Percentiles rank a stretch among this genome's conserved stretches.
phyloP scores from a whole-genome alignment of 2,113 vertebrate genomes.

The Crypturellus undulatus region DNA sequence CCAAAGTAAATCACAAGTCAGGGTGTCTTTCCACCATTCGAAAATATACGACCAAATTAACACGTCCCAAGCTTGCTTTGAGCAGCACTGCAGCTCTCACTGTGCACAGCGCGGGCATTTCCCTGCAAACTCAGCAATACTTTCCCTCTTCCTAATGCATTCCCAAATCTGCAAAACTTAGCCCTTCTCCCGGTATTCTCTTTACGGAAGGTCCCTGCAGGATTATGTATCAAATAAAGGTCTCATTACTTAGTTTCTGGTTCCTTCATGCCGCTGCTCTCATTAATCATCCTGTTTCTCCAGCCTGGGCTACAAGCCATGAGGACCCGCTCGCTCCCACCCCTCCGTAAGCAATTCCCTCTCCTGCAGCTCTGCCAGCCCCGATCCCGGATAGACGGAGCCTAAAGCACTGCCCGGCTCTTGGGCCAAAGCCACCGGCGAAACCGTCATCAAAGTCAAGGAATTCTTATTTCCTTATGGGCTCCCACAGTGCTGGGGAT shows the following conservation, averaged over 20 bases:
- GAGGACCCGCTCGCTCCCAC: fast-evolving
- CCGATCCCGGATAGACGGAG: background rate
- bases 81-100: background rate
- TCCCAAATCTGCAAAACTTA: constrained; percentile 28
- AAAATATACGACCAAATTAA: constrained; percentile 56
- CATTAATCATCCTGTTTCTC: constrained; percentile 57
- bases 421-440: background rate
- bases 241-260: constrained; percentile 62
- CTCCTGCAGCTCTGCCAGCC: background rate
- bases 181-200: constrained; percentile 25
- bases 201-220: constrained; percentile 49
- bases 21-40: background rate
- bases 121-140: constrained; percentile 56
- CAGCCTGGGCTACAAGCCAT: background rate
- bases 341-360: background rate
- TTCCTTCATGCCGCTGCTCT: constrained; percentile 21
- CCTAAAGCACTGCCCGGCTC: background rate
- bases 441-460: too few relatives aligned
- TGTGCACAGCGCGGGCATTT: background rate
- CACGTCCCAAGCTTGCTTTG: background rate
- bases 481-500: fast-evolving
- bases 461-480: too few relatives aligned
- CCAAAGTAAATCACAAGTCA: constrained; percentile 33
- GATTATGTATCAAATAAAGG: constrained; percentile 67
- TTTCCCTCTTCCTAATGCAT: background rate